Percentiles rank a stretch among this genome's conserved stretches.
These are phyloP conservation scores for Andricus grossulariae DNA, from an alignment of 1,140 invertebrate species.

Conservation along the genomic window DNA sequence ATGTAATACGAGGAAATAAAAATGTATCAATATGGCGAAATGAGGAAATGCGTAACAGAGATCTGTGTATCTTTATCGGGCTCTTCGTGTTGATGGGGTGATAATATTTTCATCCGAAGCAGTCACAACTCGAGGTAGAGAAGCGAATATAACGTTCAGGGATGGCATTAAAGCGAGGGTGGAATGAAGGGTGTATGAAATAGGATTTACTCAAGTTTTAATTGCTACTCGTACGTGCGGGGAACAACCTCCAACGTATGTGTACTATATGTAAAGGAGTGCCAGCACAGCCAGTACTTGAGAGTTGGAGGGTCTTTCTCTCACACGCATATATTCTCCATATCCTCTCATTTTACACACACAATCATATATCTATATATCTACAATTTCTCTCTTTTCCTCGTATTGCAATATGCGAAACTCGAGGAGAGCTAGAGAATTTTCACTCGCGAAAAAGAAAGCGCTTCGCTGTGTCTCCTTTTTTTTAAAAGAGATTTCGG, in stretches of 20 bases:
- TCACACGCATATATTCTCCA: constrained; percentile 45
- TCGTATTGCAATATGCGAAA: constrained; percentile 11
- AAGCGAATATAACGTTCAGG: constrained; percentile 26
- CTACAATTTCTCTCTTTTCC: neutral
- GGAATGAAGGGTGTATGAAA: constrained; percentile 24
- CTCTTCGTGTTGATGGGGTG: constrained; percentile 15
- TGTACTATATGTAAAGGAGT: constrained; percentile 38
- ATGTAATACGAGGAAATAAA: too few relatives aligned
- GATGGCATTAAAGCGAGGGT: constrained; percentile 9
- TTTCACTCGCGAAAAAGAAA: neutral
- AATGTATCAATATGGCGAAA: too few relatives aligned
- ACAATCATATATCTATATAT: constrained; percentile 23
- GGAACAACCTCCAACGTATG: constrained; percentile 33
- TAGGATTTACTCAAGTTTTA: constrained; percentile 52
- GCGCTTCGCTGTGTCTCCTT: neutral
- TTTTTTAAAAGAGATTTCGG: neutral
- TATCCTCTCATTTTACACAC: constrained; percentile 19
- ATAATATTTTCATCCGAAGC: constrained; percentile 27
- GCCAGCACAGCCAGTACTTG: constrained; percentile 53
- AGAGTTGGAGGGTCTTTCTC: constrained; percentile 26
- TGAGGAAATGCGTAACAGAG: neutral
- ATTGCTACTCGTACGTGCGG: constrained; percentile 47
- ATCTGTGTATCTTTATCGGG: neutral
- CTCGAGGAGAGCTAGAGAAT: neutral
- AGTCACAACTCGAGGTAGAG: constrained; percentile 19